A percentile compares a stretch with the other conserved stretches of the same genome.
Conservation (phyloP, 2,113 vertebrate species). For the Cavia porcellus region DNA sequence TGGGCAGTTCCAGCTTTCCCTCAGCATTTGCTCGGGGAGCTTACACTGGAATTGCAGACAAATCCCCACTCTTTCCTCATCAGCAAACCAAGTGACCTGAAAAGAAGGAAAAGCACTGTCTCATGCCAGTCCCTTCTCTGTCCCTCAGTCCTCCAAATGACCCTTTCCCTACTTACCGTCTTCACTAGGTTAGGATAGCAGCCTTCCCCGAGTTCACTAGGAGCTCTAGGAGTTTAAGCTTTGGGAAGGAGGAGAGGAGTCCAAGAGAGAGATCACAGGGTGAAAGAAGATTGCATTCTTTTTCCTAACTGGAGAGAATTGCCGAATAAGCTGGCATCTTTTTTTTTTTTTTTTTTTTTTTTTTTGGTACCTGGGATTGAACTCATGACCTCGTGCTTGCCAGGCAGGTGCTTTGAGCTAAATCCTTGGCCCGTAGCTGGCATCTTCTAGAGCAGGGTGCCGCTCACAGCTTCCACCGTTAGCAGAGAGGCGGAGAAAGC, state of each 20-base stretch:
- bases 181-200: constrained; percentile 62
- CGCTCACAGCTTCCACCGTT: constrained; percentile 74
- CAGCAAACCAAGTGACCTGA: background rate
- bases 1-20: background rate
- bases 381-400: too few species aligned
- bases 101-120: background rate
- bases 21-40: background rate
- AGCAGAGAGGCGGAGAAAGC: constrained; percentile 76
- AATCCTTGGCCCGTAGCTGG: constrained; percentile 59
- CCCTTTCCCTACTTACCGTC: constrained; percentile 56
- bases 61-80: background rate
- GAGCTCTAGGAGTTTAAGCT: constrained; percentile 70
- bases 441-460: constrained; percentile 67
- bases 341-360: too few species aligned
- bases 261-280: background rate
- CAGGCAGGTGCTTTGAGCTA: too few species aligned
- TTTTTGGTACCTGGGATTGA: too few species aligned
- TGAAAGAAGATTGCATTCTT: background rate
- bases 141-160: background rate
- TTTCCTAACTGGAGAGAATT: constrained; percentile 74
- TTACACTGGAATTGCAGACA: background rate
- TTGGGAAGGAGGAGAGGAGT: background rate
- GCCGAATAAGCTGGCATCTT: constrained; percentile 81
- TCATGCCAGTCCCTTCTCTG: constrained; percentile 27
- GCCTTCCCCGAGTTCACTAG: constrained; percentile 70